Evolutionary conservation across 2,888 invertebrate genomes (phyloP), one percentile per base, ranked within the genome.

Genomic region (Lasioglossum oenotherae): DNA sequence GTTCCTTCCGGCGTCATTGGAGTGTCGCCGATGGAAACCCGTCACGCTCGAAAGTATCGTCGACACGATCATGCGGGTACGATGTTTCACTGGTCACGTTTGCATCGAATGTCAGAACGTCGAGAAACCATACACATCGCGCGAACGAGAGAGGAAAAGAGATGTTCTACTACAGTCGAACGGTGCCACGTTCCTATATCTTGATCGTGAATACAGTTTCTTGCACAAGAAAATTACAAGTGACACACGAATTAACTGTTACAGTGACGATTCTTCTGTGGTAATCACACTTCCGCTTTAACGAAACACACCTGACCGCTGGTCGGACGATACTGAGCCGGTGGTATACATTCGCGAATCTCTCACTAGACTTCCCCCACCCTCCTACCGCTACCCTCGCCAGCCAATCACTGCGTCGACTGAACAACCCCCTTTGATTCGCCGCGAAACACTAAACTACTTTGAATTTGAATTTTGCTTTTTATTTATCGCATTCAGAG

Each of bases 21-120:
- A 89, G 38, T 88, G 84, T 83, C 91, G 89, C 74, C 91, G 91
- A 88, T 91, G 89, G 88, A 91, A 91, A 84, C 88, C 87, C 86
- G 91, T 91, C 78, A 91, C 91, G 85, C 91, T 91, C 82, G 91
- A 91, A 38, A 91, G 86, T 77, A 91, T 90, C 80, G 91, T 90
- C 77, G 91, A 91, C 84, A 91, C 91, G 85, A 91, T 91, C 91
- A 91, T 91, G 53, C 91, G 85, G 88, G 77, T 44, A 74, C 87
- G 78, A 49, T 90, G 35, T 53, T 79, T 82, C 84, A 83, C 77
- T 81, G 78, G 69, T 88, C 74, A 85, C 77, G 81, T 80, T 79
- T 53, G n/a, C 64, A 75, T 81, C 49, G 78, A 67, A 38, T 73
- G 49, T 84, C 82, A 60, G 23, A n/a, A 27, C 53, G 27, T 16